phyloP scores from a whole-genome alignment of 2,797 vertebrate genomes.

The Limnodromus scolopaceus region DNA sequence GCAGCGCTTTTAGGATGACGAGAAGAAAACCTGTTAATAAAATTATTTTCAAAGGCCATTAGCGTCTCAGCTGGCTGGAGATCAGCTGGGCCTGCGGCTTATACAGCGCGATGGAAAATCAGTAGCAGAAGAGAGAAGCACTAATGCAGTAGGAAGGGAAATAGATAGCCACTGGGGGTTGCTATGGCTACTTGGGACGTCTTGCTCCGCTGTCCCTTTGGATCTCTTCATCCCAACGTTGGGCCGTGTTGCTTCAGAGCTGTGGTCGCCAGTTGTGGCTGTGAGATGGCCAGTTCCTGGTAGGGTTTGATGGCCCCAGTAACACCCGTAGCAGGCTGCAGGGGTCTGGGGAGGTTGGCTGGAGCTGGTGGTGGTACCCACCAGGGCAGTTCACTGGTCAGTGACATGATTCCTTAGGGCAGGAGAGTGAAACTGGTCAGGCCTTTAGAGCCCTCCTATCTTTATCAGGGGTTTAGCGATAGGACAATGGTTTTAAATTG shows the following conservation, averaged over 20 bases:
- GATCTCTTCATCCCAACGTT: neutral
- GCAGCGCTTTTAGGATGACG: neutral
- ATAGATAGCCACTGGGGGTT: neutral
- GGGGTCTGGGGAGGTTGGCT: neutral
- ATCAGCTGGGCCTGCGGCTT: neutral
- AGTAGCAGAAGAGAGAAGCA: neutral
- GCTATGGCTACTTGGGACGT: neutral
- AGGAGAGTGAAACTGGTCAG: too few relatives aligned
- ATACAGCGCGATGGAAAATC: neutral
- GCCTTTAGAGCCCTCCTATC: too few relatives aligned
- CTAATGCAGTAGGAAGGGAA: neutral
- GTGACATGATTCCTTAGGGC: too few relatives aligned
- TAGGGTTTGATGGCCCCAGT: neutral
- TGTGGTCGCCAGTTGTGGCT: neutral
- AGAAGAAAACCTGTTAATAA: neutral
- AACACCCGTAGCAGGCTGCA: fast-evolving
- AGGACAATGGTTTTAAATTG: too few relatives aligned
- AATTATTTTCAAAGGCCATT: neutral
- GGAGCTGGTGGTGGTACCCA: neutral
- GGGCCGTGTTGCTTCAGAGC: neutral
- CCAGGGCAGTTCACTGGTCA: fast-evolving
- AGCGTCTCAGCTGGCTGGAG: neutral
- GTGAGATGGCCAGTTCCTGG: fast-evolving
- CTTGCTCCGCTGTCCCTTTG: neutral
- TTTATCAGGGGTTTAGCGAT: too few relatives aligned